Evolutionary conservation across 2,113 vertebrate species (phyloP).

Genomic region (Lichenostomus cassidix): DNA sequence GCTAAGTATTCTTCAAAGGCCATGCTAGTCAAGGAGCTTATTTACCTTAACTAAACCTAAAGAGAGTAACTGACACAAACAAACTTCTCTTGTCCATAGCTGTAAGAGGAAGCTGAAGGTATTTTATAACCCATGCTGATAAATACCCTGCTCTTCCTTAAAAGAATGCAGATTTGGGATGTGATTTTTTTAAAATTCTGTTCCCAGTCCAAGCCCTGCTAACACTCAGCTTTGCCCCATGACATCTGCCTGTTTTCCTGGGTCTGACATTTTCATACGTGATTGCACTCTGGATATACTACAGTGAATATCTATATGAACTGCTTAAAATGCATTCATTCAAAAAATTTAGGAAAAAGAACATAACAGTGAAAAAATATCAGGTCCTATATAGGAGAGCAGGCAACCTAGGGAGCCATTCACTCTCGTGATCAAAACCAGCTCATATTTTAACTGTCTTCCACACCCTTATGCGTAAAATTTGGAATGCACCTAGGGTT

Average conservation of each 20-base stretch:
- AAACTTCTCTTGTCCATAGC: not conserved
- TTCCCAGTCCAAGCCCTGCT: not conserved
- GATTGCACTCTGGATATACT: not conserved
- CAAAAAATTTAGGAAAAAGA: not conserved
- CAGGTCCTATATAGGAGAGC: not conserved
- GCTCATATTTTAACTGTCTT: not conserved
- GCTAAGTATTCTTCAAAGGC: not conserved
- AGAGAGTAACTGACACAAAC: not conserved
- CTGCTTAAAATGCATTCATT: not conserved
- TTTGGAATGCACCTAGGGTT: not conserved
- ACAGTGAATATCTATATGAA: not conserved
- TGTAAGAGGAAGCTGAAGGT: not conserved
- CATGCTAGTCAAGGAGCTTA: not conserved
- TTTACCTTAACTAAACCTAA: not conserved
- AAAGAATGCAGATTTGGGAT: not conserved
- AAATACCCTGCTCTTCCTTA: not conserved
- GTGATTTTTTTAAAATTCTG: not conserved
- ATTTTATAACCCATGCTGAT: not conserved
- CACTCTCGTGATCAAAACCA: not conserved
- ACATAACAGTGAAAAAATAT: not conserved
- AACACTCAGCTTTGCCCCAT: not conserved
- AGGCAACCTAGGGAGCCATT: not conserved
- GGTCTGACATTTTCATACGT: accelerated
- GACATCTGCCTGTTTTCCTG: not conserved
- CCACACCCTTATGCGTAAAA: not conserved